These are phyloP conservation scores for Pseudochaenichthys georgianus DNA, from an alignment of 2,797 vertebrate species.

Conservation along the genomic window DNA sequence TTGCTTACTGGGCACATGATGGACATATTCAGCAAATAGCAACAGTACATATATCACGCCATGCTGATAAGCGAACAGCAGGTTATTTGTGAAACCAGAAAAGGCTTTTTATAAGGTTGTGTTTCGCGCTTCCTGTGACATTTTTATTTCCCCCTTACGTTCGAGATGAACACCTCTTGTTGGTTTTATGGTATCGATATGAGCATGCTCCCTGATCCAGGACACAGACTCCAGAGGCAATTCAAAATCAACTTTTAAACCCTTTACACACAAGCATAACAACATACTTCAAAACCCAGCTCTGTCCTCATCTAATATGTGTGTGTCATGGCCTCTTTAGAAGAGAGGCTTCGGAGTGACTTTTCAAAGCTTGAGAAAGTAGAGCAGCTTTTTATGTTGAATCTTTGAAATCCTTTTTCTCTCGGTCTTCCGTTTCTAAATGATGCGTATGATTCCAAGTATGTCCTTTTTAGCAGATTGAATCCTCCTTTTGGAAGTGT, in stretches of 20 bases:
- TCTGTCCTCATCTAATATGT: slow-evolving; percentile 15
- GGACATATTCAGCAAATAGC: background rate
- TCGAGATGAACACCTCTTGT: slow-evolving; percentile 4
- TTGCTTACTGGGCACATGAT: background rate
- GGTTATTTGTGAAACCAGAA: background rate
- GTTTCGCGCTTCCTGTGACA: slow-evolving; percentile 4
- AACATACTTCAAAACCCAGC: background rate
- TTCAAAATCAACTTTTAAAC: slow-evolving; percentile 18
- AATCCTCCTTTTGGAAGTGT: slow-evolving; percentile 26
- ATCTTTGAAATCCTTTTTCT: slow-evolving; percentile 54
- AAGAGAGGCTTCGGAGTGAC: slow-evolving; percentile 23
- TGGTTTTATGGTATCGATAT: slow-evolving; percentile 28
- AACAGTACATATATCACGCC: background rate
- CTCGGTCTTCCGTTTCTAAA: slow-evolving; percentile 46
- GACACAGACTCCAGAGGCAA: slow-evolving; percentile 29
- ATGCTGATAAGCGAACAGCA: background rate
- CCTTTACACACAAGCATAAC: background rate
- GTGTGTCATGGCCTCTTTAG: slow-evolving; percentile 34
- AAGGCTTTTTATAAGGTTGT: slow-evolving; percentile 5
- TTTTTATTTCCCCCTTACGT: slow-evolving; percentile 5
- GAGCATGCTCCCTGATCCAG: slow-evolving; percentile 12
- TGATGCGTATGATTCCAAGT: slow-evolving; percentile 64
- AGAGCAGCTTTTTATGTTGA: slow-evolving; percentile 52
- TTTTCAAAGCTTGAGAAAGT: slow-evolving; percentile 65
- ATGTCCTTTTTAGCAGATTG: slow-evolving; percentile 36